Evolutionary conservation across 2,797 vertebrate species (phyloP).

Genomic region (Rhyacichthys aspro): DNA sequence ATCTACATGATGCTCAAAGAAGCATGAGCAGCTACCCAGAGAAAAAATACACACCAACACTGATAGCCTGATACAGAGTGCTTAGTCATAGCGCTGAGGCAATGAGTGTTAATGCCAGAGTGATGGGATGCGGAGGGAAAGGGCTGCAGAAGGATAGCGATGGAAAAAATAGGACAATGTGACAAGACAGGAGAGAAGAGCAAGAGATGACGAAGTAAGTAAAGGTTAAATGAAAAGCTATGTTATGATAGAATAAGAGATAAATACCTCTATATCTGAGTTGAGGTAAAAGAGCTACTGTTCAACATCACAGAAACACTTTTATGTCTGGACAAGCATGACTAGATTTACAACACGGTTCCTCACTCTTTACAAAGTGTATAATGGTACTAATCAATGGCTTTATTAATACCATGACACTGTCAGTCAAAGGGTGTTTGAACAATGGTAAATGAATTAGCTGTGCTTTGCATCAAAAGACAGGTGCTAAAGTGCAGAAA

Average conservation of each 20-base stretch:
- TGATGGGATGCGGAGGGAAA: constrained; percentile 35
- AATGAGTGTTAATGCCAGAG: constrained; percentile 61
- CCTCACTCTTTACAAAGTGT: too few species aligned
- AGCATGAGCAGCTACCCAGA: constrained; percentile 14
- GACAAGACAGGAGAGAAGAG: constrained; percentile 13
- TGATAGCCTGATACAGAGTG: constrained; percentile 45
- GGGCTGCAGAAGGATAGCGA: constrained; percentile 50
- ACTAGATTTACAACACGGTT: too few species aligned
- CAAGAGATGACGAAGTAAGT: too few species aligned
- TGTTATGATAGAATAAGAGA: constrained; percentile 3
- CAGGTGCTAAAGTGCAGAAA: constrained; percentile 31
- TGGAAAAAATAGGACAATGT: constrained; percentile 46
- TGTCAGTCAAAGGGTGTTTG: neutral
- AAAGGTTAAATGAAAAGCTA: too few species aligned
- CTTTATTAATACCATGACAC: neutral
- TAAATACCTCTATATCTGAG: neutral
- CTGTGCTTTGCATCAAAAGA: neutral
- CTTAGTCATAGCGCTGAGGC: constrained; percentile 75
- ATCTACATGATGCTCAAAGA: constrained; percentile 7
- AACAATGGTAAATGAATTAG: constrained; percentile 2
- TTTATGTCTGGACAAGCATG: too few species aligned
- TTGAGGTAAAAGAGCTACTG: neutral
- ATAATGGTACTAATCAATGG: neutral
- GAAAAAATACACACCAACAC: constrained; percentile 12
- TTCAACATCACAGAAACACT: too few species aligned